Evolutionary conservation across 2,797 vertebrate genomes (phyloP).

Genomic region (Oophaga sylvatica): DNA sequence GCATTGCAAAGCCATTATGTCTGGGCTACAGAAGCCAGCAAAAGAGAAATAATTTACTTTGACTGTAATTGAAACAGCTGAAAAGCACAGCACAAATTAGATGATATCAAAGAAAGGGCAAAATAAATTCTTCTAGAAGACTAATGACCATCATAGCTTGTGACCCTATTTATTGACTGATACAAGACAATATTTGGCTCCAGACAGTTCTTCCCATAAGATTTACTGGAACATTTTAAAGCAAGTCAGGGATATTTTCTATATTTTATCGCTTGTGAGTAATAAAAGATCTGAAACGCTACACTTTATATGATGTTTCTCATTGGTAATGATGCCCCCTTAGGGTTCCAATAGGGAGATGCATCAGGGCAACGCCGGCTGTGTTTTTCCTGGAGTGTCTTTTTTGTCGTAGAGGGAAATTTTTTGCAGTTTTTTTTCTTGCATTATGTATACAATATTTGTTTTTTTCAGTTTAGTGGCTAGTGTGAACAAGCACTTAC

Average conservation of each 20-base stretch:
- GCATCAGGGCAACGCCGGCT: too few relatives aligned
- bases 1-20: slow-evolving; percentile 46
- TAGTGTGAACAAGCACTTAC: too few relatives aligned
- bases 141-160: slow-evolving; percentile 4
- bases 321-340: background rate
- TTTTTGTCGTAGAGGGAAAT: too few relatives aligned
- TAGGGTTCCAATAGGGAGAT: background rate
- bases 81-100: slow-evolving; percentile 61
- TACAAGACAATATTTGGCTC: background rate
- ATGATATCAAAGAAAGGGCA: slow-evolving; percentile 54
- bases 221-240: background rate
- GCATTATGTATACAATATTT: too few relatives aligned
- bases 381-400: too few relatives aligned
- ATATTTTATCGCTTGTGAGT: background rate
- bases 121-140: slow-evolving; percentile 38
- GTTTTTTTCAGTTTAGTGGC: too few relatives aligned
- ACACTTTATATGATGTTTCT: background rate
- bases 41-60: slow-evolving; percentile 60
- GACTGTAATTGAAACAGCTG: slow-evolving; percentile 61
- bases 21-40: slow-evolving; percentile 58
- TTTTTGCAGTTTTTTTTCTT: too few relatives aligned
- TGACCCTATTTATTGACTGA: slow-evolving; percentile 18
- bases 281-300: background rate
- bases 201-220: background rate
- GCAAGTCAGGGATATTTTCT: background rate